A percentile compares a stretch with the other conserved stretches of the same genome.
phyloP scores from a whole-genome alignment of 2,797 vertebrate genomes.

The Epinephelus malabaricus region DNA sequence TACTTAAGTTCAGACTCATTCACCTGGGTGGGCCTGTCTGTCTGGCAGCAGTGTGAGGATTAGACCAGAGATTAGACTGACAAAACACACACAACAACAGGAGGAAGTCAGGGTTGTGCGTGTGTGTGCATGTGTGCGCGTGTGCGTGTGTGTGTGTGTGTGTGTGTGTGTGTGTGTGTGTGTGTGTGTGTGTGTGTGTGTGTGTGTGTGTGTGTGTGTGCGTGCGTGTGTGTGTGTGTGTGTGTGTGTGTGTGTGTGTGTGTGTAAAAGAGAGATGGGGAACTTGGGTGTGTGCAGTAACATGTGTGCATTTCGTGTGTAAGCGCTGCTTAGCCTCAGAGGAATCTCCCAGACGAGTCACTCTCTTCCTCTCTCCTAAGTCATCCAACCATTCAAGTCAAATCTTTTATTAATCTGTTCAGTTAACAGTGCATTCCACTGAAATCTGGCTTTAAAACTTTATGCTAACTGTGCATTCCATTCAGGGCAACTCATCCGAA shows the following conservation, averaged over 20 bases:
- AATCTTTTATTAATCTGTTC: slow-evolving; percentile 80
- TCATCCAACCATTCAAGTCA: slow-evolving; percentile 74
- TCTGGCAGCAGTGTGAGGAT: slow-evolving; percentile 82
- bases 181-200: not conserved
- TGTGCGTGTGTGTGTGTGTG: not conserved
- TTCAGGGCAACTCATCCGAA: slow-evolving; percentile 62
- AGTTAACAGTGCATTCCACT: slow-evolving; percentile 74
- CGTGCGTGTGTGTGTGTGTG: not conserved
- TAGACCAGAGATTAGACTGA: slow-evolving; percentile 82
- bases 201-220: slow-evolving; percentile 50
- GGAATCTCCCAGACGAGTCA: slow-evolving; percentile 70
- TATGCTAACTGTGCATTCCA: slow-evolving; percentile 72
- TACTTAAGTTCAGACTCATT: slow-evolving; percentile 72
- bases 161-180: slow-evolving; percentile 47
- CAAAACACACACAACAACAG: slow-evolving; percentile 81
- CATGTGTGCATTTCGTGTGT: slow-evolving; percentile 50
- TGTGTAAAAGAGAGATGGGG: slow-evolving; percentile 20
- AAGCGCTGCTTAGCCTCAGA: slow-evolving; percentile 59
- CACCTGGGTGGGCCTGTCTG: slow-evolving; percentile 85
- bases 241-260: slow-evolving; percentile 25
- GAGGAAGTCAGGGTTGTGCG: slow-evolving; percentile 74
- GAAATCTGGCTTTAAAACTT: slow-evolving; percentile 71
- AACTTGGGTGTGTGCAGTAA: slow-evolving; percentile 38
- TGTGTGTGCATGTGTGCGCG: slow-evolving; percentile 22
- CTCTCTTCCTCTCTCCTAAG: slow-evolving; percentile 75